Percentiles rank a stretch among this genome's conserved stretches.
phyloP scores from a whole-genome alignment of 2,888 invertebrate genomes.

The Chymomyza procnemis region DNA sequence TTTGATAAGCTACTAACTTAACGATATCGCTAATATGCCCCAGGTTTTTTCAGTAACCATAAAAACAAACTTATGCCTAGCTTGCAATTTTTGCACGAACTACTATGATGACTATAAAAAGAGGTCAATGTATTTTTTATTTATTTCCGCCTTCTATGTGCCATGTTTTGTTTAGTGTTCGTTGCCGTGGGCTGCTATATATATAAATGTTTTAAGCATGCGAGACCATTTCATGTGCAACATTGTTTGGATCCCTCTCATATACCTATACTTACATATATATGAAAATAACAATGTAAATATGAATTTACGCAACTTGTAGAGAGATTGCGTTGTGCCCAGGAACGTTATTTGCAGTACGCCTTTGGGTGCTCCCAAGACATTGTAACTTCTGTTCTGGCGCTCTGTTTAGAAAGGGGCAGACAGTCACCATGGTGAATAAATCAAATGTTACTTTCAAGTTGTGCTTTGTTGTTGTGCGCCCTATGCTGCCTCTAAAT shows the following conservation, averaged over 20 bases:
- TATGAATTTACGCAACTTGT: constrained; percentile 56
- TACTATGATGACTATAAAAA: constrained; percentile 29
- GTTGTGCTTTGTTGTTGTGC: constrained; percentile 44
- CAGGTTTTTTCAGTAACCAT: not conserved
- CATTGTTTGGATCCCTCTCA: constrained; percentile 18
- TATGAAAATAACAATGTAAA: constrained; percentile 30
- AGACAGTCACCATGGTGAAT: constrained; percentile 46
- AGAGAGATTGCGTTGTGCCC: not conserved
- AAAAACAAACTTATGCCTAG: constrained; percentile 49
- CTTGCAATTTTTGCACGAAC: constrained; percentile 53
- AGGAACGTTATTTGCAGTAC: constrained; percentile 7
- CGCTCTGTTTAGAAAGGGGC: constrained; percentile 11
- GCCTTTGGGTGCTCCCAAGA: constrained; percentile 39
- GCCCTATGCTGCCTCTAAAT: constrained; percentile 22
- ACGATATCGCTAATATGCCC: not conserved
- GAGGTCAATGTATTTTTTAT: constrained; percentile 67
- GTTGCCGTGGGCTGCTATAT: constrained; percentile 19
- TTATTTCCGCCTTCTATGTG: constrained; percentile 35
- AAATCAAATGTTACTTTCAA: constrained; percentile 69
- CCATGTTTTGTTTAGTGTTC: constrained; percentile 6
- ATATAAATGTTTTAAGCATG: constrained; percentile 55
- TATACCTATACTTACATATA: constrained; percentile 15
- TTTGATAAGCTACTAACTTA: constrained; percentile 8
- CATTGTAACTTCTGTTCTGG: constrained; percentile 65
- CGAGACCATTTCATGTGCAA: constrained; percentile 45